Percentiles rank a stretch among this genome's conserved stretches.
phyloP scores from a whole-genome alignment of 2,797 vertebrate species.

The Leuciscus waleckii region DNA sequence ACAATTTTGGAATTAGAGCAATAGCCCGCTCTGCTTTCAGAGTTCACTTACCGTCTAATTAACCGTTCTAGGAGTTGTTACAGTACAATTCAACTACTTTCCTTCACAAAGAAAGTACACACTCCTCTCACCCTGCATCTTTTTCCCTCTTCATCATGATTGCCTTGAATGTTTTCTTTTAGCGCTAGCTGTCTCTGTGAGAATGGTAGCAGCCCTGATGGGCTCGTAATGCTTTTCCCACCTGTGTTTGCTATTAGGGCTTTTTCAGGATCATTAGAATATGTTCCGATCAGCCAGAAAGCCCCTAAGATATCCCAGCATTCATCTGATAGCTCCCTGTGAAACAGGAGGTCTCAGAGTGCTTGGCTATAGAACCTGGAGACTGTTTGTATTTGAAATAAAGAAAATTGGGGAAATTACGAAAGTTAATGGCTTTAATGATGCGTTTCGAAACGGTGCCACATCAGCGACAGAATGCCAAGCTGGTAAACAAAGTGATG shows the following conservation, averaged over 20 bases:
- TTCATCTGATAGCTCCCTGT: slow-evolving; percentile 66
- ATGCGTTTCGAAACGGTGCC: slow-evolving; percentile 54
- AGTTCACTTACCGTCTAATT: slow-evolving; percentile 68
- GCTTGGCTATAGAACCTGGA: slow-evolving; percentile 61
- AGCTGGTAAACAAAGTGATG: slow-evolving; percentile 43
- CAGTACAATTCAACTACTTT: slow-evolving; percentile 47
- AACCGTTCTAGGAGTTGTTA: slow-evolving; percentile 63
- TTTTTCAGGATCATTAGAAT: slow-evolving; percentile 73
- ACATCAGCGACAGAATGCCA: slow-evolving; percentile 50
- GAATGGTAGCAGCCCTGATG: slow-evolving; percentile 60
- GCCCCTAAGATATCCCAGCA: slow-evolving; percentile 57
- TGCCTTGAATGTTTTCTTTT: slow-evolving; percentile 70
- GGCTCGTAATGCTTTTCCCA: slow-evolving; percentile 68
- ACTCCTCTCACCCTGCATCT: background rate
- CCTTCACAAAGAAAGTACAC: slow-evolving; percentile 32
- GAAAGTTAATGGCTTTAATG: slow-evolving; percentile 69
- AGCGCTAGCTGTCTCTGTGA: slow-evolving; percentile 55
- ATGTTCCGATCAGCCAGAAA: slow-evolving; percentile 60
- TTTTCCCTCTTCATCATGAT: slow-evolving; percentile 48
- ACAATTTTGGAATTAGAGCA: slow-evolving; percentile 53
- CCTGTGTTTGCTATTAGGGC: slow-evolving; percentile 68
- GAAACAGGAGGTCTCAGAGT: slow-evolving; percentile 62
- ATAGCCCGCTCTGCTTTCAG: slow-evolving; percentile 51
- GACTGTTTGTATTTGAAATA: slow-evolving; percentile 74
- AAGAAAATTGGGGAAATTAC: slow-evolving; percentile 69